Evolutionary conservation across 2,888 invertebrate genomes (phyloP).

Genomic region (Latheticus oryzae): DNA sequence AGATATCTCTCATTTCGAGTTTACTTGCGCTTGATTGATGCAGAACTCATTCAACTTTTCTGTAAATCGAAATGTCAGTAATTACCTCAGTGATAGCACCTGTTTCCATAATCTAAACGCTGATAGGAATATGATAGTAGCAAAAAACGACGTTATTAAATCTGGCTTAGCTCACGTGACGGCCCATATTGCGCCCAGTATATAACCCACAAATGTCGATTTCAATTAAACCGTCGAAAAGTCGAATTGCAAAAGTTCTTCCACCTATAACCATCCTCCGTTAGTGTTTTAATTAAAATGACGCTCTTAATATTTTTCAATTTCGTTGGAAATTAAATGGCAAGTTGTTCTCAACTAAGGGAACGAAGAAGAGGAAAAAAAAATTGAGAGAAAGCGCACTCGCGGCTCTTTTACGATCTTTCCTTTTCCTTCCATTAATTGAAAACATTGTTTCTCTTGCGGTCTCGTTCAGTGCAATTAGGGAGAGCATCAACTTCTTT

Average conservation of each 20-base stretch:
- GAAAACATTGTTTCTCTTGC: conserved; percentile 64
- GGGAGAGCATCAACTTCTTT: conserved; percentile 56
- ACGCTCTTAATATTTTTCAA: conserved; percentile 65
- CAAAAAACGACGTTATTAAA: conserved; percentile 58
- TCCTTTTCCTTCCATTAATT: conserved; percentile 59
- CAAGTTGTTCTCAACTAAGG: conserved; percentile 53
- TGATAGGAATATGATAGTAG: conserved; percentile 48
- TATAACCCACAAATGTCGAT: conserved; percentile 48
- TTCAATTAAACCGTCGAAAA: conserved; percentile 56
- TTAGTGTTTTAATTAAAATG: conserved; percentile 64
- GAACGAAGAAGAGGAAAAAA: no score
- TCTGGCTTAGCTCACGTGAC: conserved; percentile 52
- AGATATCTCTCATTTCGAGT: conserved; percentile 28
- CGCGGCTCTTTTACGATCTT: conserved; percentile 60
- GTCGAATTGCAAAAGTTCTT: conserved; percentile 43
- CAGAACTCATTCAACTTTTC: no score
- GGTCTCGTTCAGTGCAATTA: conserved; percentile 52
- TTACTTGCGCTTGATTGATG: no score
- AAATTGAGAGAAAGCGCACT: conserved; percentile 58
- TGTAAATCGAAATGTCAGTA: no score
- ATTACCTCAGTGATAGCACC: conserved; percentile 32
- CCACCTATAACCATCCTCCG: conserved; percentile 54
- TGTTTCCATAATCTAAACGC: conserved; percentile 23
- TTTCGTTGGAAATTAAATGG: conserved; percentile 62
- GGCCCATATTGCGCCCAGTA: conserved; percentile 34